Evolutionary conservation across 2,113 vertebrate genomes (phyloP).

Genomic region (Manacus vitellinus): DNA sequence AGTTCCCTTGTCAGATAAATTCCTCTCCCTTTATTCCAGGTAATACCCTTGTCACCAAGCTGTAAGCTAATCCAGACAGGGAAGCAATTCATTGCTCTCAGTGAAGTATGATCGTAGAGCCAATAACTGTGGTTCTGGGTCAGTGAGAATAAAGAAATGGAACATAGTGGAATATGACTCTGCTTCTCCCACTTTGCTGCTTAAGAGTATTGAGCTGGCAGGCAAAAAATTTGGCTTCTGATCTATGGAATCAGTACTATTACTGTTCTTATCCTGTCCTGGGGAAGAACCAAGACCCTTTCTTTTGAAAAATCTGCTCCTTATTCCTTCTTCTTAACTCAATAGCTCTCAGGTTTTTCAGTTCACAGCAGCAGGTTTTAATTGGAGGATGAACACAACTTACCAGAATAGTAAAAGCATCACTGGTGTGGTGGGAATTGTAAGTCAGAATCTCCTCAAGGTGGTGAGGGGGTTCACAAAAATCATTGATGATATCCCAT

Average conservation of each 20-base stretch:
- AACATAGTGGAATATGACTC: background rate
- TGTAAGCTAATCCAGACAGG: background rate
- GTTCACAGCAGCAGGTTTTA: background rate
- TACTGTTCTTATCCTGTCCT: background rate
- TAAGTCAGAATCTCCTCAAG: background rate
- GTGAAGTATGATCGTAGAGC: background rate
- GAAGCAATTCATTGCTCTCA: background rate
- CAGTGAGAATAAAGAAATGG: rapidly evolving
- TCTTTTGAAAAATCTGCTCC: background rate
- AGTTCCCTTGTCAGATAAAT: background rate
- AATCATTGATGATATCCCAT: background rate
- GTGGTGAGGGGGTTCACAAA: background rate
- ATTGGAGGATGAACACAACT: background rate
- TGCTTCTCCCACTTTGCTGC: background rate
- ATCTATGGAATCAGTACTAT: background rate
- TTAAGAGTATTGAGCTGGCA: background rate
- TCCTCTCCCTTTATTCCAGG: background rate
- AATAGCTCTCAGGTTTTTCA: background rate
- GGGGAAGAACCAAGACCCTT: background rate
- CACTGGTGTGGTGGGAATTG: background rate
- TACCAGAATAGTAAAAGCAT: background rate
- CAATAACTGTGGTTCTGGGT: background rate
- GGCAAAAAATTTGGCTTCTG: background rate
- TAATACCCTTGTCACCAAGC: background rate
- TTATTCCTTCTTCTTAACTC: background rate